These are phyloP conservation scores for Megaceryle alcyon DNA, from an alignment of 2,797 vertebrate genomes.

Conservation along the genomic window DNA sequence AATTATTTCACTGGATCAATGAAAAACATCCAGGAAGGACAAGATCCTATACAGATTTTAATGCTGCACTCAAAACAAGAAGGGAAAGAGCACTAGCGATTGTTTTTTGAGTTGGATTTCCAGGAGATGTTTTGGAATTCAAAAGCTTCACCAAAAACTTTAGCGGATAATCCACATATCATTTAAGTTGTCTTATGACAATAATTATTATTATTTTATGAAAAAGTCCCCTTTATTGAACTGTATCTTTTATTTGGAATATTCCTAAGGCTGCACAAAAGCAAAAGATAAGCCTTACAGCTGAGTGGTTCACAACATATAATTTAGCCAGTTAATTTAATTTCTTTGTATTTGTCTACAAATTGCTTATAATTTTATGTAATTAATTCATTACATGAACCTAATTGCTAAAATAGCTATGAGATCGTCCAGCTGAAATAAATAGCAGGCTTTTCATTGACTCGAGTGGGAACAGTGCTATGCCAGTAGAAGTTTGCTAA, in stretches of 20 bases:
- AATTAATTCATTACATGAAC: constrained; percentile 34
- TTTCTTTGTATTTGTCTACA: constrained; percentile 35
- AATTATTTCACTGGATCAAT: constrained; percentile 6
- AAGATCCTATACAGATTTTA: not conserved
- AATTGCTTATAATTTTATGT: constrained; percentile 29
- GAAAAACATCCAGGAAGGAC: not conserved
- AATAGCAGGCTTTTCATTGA: not conserved
- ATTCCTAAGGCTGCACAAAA: not conserved
- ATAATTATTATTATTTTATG: not conserved
- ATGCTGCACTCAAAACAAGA: not conserved
- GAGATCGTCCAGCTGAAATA: not conserved
- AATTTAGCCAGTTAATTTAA: constrained; percentile 43
- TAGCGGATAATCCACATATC: not conserved
- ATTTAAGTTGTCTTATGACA: not conserved
- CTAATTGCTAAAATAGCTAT: constrained; percentile 31
- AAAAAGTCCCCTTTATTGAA: not conserved
- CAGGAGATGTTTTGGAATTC: not conserved
- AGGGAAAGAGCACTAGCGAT: not conserved
- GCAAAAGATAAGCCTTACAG: not conserved
- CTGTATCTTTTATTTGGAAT: not conserved
- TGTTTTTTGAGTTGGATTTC: not conserved
- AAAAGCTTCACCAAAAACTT: not conserved
- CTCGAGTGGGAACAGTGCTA: not conserved
- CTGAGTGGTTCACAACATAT: not conserved
- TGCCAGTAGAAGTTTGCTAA: not conserved